phyloP scores from a whole-genome alignment of 2,888 invertebrate genomes.

The Octodonta nipae region DNA sequence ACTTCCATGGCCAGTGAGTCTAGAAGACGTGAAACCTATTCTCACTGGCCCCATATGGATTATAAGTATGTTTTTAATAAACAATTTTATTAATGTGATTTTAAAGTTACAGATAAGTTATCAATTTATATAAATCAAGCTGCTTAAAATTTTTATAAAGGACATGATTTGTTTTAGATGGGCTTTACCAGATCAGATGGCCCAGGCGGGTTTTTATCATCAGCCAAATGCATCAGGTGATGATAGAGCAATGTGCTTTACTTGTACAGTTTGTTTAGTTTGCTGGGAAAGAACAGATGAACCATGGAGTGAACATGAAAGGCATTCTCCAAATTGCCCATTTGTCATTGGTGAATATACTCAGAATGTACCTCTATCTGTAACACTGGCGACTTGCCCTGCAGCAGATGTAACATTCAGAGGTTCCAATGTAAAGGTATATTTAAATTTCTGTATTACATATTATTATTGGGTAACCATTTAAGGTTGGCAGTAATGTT shows the following conservation, averaged over 20 bases:
- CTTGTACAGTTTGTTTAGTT: conserved; percentile 75
- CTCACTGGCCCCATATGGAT: conserved; percentile 92
- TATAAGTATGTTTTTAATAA: conserved; percentile 60
- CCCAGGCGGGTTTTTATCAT: conserved; percentile 92
- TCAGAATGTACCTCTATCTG: conserved; percentile 82
- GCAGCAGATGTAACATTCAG: conserved; percentile 40
- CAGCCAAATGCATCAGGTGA: conserved; percentile 81
- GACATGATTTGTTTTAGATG: conserved; percentile 57
- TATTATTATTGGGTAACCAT: no score
- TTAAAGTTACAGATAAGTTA: no score
- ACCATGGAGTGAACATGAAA: conserved; percentile 93
- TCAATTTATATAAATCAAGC: conserved; percentile 80
- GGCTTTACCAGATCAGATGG: conserved; percentile 92
- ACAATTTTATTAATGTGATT: no score
- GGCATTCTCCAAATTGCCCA: conserved; percentile 85
- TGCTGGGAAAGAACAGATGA: conserved; percentile 96
- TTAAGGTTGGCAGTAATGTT: no score
- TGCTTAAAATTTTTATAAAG: conserved; percentile 75
- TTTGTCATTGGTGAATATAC: conserved; percentile 91
- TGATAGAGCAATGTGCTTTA: conserved; percentile 92
- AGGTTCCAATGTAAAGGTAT: conserved; percentile 16
- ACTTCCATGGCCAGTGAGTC: conserved; percentile 83
- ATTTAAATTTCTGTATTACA: no score
- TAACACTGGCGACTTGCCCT: conserved; percentile 71
- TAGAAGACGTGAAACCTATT: conserved; percentile 78